Conservation (phyloP, 2,888 invertebrate species). For the Napeogenes inachia region DNA sequence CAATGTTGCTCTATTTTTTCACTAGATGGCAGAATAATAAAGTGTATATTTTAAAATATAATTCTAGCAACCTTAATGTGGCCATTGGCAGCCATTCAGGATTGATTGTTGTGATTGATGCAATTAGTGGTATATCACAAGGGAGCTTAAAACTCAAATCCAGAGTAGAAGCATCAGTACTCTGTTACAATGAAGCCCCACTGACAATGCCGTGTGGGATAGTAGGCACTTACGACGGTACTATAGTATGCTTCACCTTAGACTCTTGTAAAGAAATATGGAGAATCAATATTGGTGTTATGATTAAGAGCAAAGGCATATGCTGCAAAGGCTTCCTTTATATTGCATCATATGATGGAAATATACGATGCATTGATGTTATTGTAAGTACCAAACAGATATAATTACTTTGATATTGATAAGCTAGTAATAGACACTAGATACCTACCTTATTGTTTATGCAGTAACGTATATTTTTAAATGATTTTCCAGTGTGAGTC, state of each 20-base stretch:
- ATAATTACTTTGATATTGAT: not conserved
- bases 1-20: not conserved
- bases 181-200: conserved; percentile 51
- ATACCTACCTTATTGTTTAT: no score
- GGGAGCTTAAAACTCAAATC: conserved; percentile 77
- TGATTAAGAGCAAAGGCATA: conserved; percentile 80
- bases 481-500: no score
- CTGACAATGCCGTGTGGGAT: conserved; percentile 63
- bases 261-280: conserved; percentile 76
- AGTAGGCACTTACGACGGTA: conserved; percentile 88
- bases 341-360: conserved; percentile 85
- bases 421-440: not conserved
- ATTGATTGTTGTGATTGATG: conserved; percentile 78
- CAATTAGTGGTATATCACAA: conserved; percentile 68
- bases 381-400: conserved; percentile 54
- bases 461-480: no score
- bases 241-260: conserved; percentile 80
- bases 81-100: conserved; percentile 82
- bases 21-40: not conserved
- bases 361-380: conserved; percentile 77
- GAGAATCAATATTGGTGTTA: conserved; percentile 78
- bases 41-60: conserved; percentile 9
- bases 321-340: conserved; percentile 65
- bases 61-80: conserved; percentile 61
- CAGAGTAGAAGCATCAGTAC: conserved; percentile 83